A percentile compares a stretch with the other conserved stretches of the same genome.
These are phyloP conservation scores for Pachliopta kotzebuea DNA, from an alignment of 2,888 invertebrate species.

Conservation along the genomic window DNA sequence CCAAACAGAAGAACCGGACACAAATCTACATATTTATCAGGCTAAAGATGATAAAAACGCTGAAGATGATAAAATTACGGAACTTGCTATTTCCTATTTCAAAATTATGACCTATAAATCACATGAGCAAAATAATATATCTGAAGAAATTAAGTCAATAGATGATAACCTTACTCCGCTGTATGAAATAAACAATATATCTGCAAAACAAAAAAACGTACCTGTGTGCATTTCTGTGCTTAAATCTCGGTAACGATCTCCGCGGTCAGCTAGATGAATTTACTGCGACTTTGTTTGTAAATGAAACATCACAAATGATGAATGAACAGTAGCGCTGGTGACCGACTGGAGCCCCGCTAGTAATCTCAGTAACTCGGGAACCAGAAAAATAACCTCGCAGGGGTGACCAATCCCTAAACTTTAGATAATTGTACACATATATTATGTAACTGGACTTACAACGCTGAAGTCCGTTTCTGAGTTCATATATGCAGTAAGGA, in stretches of 20 bases:
- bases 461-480: too few relatives aligned
- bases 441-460: too few relatives aligned
- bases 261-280: not conserved
- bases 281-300: not conserved
- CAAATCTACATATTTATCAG: too few relatives aligned
- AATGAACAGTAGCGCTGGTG: constrained; percentile 6
- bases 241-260: not conserved
- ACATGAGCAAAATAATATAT: not conserved
- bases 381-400: constrained; percentile 24
- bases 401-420: not conserved
- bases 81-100: too few relatives aligned
- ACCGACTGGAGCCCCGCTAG: constrained; percentile 7
- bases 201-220: not conserved
- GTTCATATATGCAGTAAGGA: too few relatives aligned
- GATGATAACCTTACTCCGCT: too few relatives aligned
- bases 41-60: too few relatives aligned
- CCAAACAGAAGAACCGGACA: too few relatives aligned
- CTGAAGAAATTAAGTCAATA: too few relatives aligned
- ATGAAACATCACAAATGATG: constrained; percentile 7
- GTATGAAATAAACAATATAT: too few relatives aligned
- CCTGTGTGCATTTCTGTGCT: not conserved
- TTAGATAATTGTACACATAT: too few relatives aligned
- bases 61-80: too few relatives aligned
- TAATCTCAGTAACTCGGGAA: constrained; percentile 13
- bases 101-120: not conserved